Evolutionary conservation across 1,140 invertebrate species (phyloP), one percentile per base, ranked within the genome.

Genomic region (Pachyrhynchus sulphureomaculatus): DNA sequence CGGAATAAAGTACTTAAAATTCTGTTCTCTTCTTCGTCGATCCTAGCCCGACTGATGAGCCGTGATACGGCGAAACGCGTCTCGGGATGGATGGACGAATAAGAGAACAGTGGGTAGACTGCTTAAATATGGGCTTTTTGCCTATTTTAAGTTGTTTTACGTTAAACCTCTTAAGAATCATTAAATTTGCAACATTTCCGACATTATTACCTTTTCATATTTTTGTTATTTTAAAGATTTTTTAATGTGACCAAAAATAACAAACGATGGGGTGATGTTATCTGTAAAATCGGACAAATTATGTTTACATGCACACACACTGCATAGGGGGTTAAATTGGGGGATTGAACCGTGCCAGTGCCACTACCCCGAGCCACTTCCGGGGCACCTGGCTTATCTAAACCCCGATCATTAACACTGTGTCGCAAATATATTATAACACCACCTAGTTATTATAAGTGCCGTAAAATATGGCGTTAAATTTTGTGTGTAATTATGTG

Each of bases 321-420:
- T 60, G 63, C 52, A 57, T 65, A 55, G 63, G 63, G 55, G 57
- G 57, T 65, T 60, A 52, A 59, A 52, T 60, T 60, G 34, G 48
- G n/a, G 48, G 48, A 49, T 60, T 44, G 45, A 60, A 52, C 49
- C 57, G 57, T 45, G 47, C 47, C 48, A 52, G 57, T 45, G 47
- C 47, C 48, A 52, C 58, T 51, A 61, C 57, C 53, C 63, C 58
- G 55, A 55, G 44, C 49, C 45, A 61, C 63, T 65, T 65, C 63
- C 63, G 57, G 63, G 49, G 52, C 63, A 65, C 57, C 63, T 65
- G 63, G 57, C 47, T 60, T 60, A 54, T 56, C 58, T 61, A 61
- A 59, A 56, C 52, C 39, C 49, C 63, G 47, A 65, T 65, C 63
- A 65, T 65, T 65, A 65, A 65, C 57, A 52, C 63, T 32, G 44